phyloP scores from a whole-genome alignment of 2,797 vertebrate genomes.

The Gymnoscopelus microlampas region DNA sequence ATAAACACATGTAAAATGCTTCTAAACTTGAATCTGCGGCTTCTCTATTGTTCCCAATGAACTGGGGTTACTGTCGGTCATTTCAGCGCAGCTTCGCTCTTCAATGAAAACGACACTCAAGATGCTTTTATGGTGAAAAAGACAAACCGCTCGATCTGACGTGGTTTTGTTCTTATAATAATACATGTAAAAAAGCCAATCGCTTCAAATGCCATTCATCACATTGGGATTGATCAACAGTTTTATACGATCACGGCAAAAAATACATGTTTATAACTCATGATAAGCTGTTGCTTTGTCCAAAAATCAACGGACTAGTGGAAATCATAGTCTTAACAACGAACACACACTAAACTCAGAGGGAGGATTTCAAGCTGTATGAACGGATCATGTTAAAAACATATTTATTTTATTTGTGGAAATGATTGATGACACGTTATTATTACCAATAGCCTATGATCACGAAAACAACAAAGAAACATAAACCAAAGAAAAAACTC shows the following conservation, averaged over 20 bases:
- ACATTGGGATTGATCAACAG: neutral
- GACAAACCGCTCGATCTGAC: no score
- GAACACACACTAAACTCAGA: no score
- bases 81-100: constrained; percentile 28
- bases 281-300: neutral
- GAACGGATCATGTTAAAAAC: no score
- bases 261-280: neutral
- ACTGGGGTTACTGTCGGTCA: constrained; percentile 82
- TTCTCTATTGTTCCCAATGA: constrained; percentile 69
- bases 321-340: neutral
- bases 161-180: no score
- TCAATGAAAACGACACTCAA: neutral
- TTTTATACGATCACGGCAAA: neutral
- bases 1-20: neutral
- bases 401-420: neutral
- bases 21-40: constrained; percentile 16
- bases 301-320: neutral
- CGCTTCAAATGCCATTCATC: no score
- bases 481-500: constrained; percentile 20
- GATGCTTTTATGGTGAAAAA: constrained; percentile 27
- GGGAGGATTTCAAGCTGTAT: no score
- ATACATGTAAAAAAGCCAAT: no score
- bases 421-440: neutral
- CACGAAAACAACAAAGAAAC: constrained; percentile 60
- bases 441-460: neutral